phyloP scores from a whole-genome alignment of 2,888 invertebrate genomes.

The Artemia sp. region DNA sequence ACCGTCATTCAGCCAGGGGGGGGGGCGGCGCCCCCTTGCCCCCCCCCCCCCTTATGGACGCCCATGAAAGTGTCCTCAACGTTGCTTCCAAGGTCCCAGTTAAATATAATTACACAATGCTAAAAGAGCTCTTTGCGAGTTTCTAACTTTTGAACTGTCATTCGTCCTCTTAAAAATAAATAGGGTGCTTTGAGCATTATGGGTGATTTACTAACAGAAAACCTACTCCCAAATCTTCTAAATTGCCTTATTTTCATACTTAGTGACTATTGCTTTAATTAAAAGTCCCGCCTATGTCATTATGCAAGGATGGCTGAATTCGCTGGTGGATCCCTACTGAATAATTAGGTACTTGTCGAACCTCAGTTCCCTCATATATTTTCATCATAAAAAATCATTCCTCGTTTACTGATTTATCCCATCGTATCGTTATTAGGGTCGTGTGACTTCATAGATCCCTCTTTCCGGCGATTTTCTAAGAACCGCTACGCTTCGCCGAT shows the following conservation, averaged over 20 bases:
- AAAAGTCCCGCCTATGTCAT: conserved; percentile 14
- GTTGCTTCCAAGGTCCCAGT: too few species aligned
- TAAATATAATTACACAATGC: too few species aligned
- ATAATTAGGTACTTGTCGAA: conserved; percentile 9
- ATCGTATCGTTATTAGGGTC: conserved; percentile 12
- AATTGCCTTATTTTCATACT: conserved; percentile 8
- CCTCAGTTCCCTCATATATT: background rate
- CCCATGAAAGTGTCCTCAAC: too few species aligned
- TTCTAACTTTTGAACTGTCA: too few species aligned
- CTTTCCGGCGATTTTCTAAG: conserved; percentile 7
- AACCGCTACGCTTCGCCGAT: conserved; percentile 6
- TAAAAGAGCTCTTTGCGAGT: too few species aligned
- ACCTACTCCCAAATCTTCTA: background rate
- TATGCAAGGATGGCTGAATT: background rate
- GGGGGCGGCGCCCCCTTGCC: too few species aligned
- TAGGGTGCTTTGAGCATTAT: too few species aligned
- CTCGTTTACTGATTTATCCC: conserved; percentile 15
- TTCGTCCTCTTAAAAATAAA: too few species aligned
- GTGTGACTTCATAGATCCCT: conserved; percentile 9
- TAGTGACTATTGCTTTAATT: conserved; percentile 2
- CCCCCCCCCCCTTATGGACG: too few species aligned
- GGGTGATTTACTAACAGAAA: too few species aligned
- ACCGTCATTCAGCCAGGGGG: too few species aligned
- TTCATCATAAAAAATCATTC: conserved; percentile 9
- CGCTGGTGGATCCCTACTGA: conserved; percentile 15